Base-by-base conservation (phyloP, 2,888 invertebrate genomes). In the Caenorhabditis plicata region DNA sequence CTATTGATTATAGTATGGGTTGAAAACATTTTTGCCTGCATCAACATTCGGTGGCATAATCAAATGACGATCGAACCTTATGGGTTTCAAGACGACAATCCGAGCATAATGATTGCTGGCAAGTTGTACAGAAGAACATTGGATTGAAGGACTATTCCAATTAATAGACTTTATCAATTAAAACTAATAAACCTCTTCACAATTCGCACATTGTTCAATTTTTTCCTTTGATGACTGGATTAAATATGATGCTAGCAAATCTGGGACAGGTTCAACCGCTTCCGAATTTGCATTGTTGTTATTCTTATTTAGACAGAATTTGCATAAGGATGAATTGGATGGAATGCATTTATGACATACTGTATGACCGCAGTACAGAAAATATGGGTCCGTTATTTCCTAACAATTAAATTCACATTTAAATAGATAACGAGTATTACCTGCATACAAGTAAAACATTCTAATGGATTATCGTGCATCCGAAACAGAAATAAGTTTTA, bases 121-220 rank as follows among this genome's bases (percentile, higher is more conserved):
- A 89, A 41, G 89, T 89, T 80, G 87, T 88, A 84, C 89, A 89
- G 84, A 88, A 88, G 82, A 85, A 88, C 89, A 89, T 89, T 52
- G 87, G 87, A 39, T 75, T 77, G 2, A 65, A 62, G 15, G 75
- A 68, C 82, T 82, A 66, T 22, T 20, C 4, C 4, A 74, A 65
- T 32, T 9, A 26, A 25, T 11, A 20, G 23, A 17, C 29, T 15
- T 44, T 3, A 19, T 38, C 35, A 23, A 20, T 13, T 4, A 27
- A 23, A 17, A 38, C 9, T 36, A 17, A 8, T 27, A 87, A 74
- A 88, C 88, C 64, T 80, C 74, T 82, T 89, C 89, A 82, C 89
- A 89, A 82, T 89, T 89, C 61, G 88, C 88, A 83, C 89, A 89
- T 5, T 87, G 86, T 44, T 88, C 88, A 80, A 87, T 87, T 74